Percentiles rank a stretch among this genome's conserved stretches.
Evolutionary conservation across 92 coral and sea anemone species (phyloP).

Genomic region (Galaxea fascicularis): DNA sequence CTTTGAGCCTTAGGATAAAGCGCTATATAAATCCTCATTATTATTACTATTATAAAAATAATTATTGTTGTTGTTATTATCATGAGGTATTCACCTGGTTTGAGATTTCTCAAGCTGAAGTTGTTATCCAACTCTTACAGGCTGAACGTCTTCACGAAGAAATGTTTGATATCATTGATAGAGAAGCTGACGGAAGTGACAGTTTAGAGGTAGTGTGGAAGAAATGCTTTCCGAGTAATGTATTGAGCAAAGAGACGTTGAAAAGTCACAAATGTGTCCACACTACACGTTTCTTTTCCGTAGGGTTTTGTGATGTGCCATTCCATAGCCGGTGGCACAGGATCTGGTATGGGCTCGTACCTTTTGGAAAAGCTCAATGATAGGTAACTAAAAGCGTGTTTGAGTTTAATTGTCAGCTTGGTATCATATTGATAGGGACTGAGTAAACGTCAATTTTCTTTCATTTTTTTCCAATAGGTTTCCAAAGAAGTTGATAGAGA

Average conservation of each 20-base stretch:
- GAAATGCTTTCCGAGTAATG: not conserved
- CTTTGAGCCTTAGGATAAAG: no score
- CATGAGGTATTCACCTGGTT: no score
- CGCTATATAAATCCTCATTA: no score
- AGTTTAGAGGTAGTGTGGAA: conserved; percentile 85
- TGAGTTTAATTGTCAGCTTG: not conserved
- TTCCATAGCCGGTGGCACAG: conserved; percentile 99
- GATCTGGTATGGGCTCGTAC: conserved; percentile 99
- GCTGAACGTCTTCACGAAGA: conserved; percentile 97
- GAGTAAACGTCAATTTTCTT: not conserved
- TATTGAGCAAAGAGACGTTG: not conserved
- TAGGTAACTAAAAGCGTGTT: conserved; percentile 59
- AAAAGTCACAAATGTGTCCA: not conserved
- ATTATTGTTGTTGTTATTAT: no score
- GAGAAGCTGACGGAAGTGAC: conserved; percentile 99
- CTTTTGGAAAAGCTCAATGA: conserved; percentile 97
- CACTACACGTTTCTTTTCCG: not conserved
- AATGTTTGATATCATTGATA: conserved; percentile 96
- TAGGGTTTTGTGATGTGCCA: conserved; percentile 99
- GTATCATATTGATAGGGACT: no score
- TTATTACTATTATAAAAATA: no score
- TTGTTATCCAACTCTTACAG: conserved; percentile 34
- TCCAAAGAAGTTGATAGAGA: conserved; percentile 96
- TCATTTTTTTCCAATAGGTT: conserved; percentile 55
- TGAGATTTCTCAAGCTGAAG: not conserved